Base-by-base conservation (phyloP, 1,140 invertebrate genomes). In the Brachionus plicatilis region DNA sequence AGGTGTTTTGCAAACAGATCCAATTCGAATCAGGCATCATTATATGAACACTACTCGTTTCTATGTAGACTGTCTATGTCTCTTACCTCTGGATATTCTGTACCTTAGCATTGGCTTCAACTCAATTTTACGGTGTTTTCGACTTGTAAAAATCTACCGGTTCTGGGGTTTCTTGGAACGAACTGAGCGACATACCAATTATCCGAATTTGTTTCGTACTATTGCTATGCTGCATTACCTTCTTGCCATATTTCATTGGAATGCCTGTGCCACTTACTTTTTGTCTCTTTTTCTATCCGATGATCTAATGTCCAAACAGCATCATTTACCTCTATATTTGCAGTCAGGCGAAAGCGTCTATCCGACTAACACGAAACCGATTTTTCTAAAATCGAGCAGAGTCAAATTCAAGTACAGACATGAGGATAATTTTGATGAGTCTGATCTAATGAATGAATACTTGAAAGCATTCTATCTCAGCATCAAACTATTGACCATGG, bases 11-110 rank as follows among this genome's bases (percentile, higher is more conserved):
- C 96, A 98, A 90, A 98, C 96, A 37, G 96, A 98, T 90, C 92
- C 95, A 27, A 93, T 93, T 3, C 97, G 97, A 90, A 90, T 99
- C 84, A 92, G 96, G 76, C 94, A 95, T 86, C 96, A 98, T 90
- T 99, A 99, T 90, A 97, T 97, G 94, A 98, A 98, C 91, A 96
- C 95, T 86, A 98, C 96, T 78, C 95, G 94, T 66, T 99, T 99
- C 92, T 98, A 99, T 92, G 95, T 98, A 90, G 97, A 99, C 92
- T 97, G 95, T 90, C 92, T 99, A 88, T 98, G 96, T 92, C 92
- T 98, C 88, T 91, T 99, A 88, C 97, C 97, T 85, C 92, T 99
- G 88, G 97, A 99, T 92, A 97, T 97, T 91, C 93, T 99, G 86
- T 99, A 99, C 91, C 92, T 99, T 87, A 98, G 96, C 88, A 95